Percentiles rank a stretch among this genome's conserved stretches.
These are phyloP conservation scores for Cassiopea xamachana DNA, from an alignment of 30 jellyfish, hydroid and myxozoan species.

Conservation along the genomic window DNA sequence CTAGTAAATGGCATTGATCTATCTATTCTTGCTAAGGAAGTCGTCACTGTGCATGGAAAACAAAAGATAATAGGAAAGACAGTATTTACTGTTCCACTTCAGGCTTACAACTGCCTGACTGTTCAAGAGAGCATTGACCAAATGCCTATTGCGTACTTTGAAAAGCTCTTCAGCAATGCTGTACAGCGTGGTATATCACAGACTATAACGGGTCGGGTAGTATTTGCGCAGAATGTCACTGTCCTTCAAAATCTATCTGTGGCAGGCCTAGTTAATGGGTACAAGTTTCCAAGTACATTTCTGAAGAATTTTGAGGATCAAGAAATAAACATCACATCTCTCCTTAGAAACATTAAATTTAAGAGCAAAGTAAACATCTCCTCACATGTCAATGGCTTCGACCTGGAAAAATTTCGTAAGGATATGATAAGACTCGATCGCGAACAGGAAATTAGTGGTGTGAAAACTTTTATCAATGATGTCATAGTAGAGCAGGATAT, in stretches of 20 bases:
- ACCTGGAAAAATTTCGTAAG: slow-evolving; percentile 13
- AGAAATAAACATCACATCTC: not conserved
- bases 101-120: not conserved
- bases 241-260: slow-evolving; percentile 11
- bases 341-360: slow-evolving; percentile 24
- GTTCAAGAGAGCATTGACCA: slow-evolving; percentile 19
- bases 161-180: slow-evolving; percentile 34
- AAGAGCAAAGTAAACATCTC: slow-evolving; percentile 2
- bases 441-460: slow-evolving; percentile 52
- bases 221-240: not conserved
- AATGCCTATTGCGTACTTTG: not conserved
- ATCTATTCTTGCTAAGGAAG: slow-evolving; percentile 32
- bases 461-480: slow-evolving; percentile 45
- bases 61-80: slow-evolving; percentile 34
- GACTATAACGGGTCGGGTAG: slow-evolving; percentile 34
- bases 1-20: slow-evolving; percentile 73
- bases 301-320: slow-evolving; percentile 43
- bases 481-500: slow-evolving; percentile 30
- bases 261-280: slow-evolving; percentile 57
- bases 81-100: not conserved
- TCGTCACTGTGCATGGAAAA: slow-evolving; percentile 9
- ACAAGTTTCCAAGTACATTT: slow-evolving; percentile 36
- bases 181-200: slow-evolving; percentile 59
- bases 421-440: slow-evolving; percentile 21
- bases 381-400: slow-evolving; percentile 26